A percentile compares a stretch with the other conserved stretches of the same genome.
Evolutionary conservation across 2,888 invertebrate species (phyloP).

Genomic region (Tetrapedia diversipes): DNA sequence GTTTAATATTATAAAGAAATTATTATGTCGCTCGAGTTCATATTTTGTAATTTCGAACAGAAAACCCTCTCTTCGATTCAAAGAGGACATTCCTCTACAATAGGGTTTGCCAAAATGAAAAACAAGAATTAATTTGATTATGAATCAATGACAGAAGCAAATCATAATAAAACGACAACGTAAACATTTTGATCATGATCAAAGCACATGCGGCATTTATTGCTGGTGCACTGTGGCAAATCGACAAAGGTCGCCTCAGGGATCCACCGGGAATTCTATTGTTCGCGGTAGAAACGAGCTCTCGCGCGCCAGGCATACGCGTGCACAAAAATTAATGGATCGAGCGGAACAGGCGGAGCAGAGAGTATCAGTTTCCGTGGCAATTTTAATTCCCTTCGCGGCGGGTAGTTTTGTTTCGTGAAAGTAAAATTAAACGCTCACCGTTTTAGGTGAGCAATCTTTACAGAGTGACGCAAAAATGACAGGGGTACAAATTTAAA

Average conservation of each 20-base stretch:
- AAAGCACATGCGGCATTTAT: not conserved
- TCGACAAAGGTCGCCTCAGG: constrained; percentile 13
- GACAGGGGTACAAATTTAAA: too few species aligned
- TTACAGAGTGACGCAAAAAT: not conserved
- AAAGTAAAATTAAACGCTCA: constrained; percentile 31
- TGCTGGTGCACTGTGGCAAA: not conserved
- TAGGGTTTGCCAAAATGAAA: too few species aligned
- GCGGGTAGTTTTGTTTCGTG: constrained; percentile 2
- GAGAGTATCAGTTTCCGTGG: constrained; percentile 17
- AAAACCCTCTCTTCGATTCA: too few species aligned
- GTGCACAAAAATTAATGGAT: constrained; percentile 22
- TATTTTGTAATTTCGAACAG: too few species aligned
- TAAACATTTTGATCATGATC: not conserved
- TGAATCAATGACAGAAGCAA: not conserved
- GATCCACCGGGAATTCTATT: constrained; percentile 5
- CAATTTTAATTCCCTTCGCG: constrained; percentile 31
- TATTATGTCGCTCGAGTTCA: too few species aligned
- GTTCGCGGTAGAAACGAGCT: not conserved
- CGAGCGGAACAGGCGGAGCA: constrained; percentile 8
- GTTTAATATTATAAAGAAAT: too few species aligned
- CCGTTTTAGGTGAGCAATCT: not conserved
- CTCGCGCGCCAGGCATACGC: not conserved
- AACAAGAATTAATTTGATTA: too few species aligned
- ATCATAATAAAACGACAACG: not conserved
- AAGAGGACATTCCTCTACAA: too few species aligned